These are phyloP conservation scores for Merops nubicus DNA, from an alignment of 2,113 vertebrate species.

Conservation along the genomic window DNA sequence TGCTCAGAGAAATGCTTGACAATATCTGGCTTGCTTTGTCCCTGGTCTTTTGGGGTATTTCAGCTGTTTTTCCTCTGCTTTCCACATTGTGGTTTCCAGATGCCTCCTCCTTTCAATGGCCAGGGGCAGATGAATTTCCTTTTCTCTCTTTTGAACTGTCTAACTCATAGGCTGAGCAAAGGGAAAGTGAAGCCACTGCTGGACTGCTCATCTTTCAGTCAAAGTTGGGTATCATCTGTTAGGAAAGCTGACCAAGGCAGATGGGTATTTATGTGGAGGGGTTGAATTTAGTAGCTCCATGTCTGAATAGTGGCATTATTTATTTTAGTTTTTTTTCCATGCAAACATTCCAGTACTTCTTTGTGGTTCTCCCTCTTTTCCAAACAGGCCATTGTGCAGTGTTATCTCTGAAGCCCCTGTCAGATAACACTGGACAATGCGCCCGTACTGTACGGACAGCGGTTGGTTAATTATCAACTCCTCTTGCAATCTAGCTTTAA, in stretches of 20 bases:
- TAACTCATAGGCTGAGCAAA: not conserved
- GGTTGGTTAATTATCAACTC: constrained; percentile 24
- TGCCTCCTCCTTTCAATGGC: not conserved
- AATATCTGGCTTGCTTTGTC: not conserved
- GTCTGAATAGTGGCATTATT: not conserved
- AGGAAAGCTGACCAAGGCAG: not conserved
- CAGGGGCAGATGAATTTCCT: not conserved
- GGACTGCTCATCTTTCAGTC: not conserved
- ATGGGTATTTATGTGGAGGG: not conserved
- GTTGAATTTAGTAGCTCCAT: not conserved
- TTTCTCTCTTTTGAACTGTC: not conserved
- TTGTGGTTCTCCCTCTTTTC: not conserved
- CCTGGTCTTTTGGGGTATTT: not conserved
- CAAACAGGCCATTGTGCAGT: constrained; percentile 6
- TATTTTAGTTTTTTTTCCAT: not conserved
- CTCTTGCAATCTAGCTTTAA: not conserved
- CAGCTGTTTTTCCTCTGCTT: not conserved
- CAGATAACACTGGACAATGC: not conserved
- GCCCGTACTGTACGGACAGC: not conserved
- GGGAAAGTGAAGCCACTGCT: not conserved
- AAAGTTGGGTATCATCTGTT: not conserved
- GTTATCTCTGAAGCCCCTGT: not conserved
- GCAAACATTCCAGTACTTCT: not conserved
- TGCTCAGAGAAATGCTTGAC: not conserved
- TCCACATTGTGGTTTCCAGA: not conserved